Evolutionary conservation across 2,113 vertebrate genomes (phyloP), one percentile per base, ranked within the genome.

Genomic region (Cephalopholis sonnerati): DNA sequence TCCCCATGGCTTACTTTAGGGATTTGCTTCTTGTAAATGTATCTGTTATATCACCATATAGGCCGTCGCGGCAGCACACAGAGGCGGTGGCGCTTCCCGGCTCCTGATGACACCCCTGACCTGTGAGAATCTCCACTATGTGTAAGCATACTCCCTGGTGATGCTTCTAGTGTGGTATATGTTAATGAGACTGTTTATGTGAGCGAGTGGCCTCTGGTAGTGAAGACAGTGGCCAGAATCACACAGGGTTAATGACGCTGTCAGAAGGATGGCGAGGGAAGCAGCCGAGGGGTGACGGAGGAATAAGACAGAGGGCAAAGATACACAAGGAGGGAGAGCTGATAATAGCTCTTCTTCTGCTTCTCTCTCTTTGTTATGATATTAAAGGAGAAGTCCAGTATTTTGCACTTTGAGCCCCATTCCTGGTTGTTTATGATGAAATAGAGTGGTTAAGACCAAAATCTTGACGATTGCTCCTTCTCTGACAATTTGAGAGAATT

Each of bases 181-280:
- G 53, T 63, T 77, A 50, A 77, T 36, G 16, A 64, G 44, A 9
- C 7, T 72, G 71, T 24, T 66, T 9, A 22, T 18, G 18, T 46
- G 68, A 48, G 39, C 9, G 74, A 2, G 8, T 51, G 72, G 8
- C 61, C 68, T 66, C 48, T 58, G 36, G 59, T 25, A 51, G 32
- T 2, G 3, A 44, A 36, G 50, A 29, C 44, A 57, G 54, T 25
- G 44, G 59, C 54, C 46, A 17, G 67, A 81, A 48, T 13, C 68
- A 53, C 9, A 61, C 51, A 13, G 81, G 67, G 85, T 89, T 90
- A 89, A 90, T 83, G 74, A 83, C 70, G 65, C 79, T 79, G 85
- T 73, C 78, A 85, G 41, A 59, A 18, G 0, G 27, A 64, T 10
- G 0, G 62, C 1, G 54, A 65, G 57, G 75, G 66, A 68, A 62